Evolutionary conservation across 2,888 invertebrate species (phyloP), one percentile per base, ranked within the genome.

Genomic region (Perizoma affinitatum): DNA sequence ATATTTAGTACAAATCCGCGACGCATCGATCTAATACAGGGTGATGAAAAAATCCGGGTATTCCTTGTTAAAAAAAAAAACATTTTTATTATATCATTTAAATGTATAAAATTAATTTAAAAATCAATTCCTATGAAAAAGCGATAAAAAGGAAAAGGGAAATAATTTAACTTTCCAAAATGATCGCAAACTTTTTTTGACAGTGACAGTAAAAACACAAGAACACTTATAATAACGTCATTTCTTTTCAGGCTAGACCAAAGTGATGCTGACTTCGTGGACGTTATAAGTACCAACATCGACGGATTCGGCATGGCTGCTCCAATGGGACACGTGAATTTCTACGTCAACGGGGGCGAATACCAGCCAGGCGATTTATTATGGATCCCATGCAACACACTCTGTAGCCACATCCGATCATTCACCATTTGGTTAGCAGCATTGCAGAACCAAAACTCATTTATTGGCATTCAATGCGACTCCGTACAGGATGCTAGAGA

Each of bases 291-390:
- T 2, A 89, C 89, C 0, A 89, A 89, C 58, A 84, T 88, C 0
- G 89, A 90, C 43, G 85, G 79, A 0, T 86, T 72, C 4, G 89
- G 89, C 0, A 85, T 86, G 82, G 86, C 87, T 0, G 82, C 84
- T 0, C 87, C 89, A 0, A 68, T 86, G 0, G 89, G 87, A 1
- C 88, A 89, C 67, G 78, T 86, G 0, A 86, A 86, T 56, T 87
- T 83, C 59, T 90, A 88, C 60, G 83, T 89, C 4, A 90, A 90
- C 34, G 89, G 89, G 0, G 89, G 89, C 0, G 89, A 88, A 56
- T 84, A 66, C 49, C 86, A 86, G 60, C 80, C 84, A 0, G 80
- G 79, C 0, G 80, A 80, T 11, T 4, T 80, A 1, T 5, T 77
- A 0, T 79, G 75, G 75, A 56, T 73, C 5, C 80, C 79, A 0